phyloP scores from a whole-genome alignment of 2,888 invertebrate genomes.

The Chaetogeoica ovagalla region DNA sequence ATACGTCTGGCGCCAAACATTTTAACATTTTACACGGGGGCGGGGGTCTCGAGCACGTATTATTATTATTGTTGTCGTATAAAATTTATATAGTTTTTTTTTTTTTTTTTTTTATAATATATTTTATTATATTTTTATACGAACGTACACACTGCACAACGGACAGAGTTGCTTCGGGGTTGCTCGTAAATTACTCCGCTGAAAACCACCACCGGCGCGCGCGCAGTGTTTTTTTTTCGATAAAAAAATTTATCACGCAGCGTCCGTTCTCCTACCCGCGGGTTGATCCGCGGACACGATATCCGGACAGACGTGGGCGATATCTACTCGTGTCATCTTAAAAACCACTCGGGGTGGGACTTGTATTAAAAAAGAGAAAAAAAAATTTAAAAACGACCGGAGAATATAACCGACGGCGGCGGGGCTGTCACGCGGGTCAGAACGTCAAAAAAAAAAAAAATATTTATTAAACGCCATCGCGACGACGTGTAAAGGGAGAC shows the following conservation, averaged over 20 bases:
- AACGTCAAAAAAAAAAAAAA: no score
- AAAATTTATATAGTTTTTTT: constrained; percentile 49
- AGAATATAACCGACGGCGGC: no score
- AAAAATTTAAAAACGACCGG: neutral
- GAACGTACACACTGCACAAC: neutral
- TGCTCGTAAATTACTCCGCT: constrained; percentile 51
- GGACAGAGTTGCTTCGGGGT: constrained; percentile 4
- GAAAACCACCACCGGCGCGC: constrained; percentile 14
- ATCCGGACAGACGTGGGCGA: constrained; percentile 9
- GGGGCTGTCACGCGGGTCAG: no score
- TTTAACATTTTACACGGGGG: constrained; percentile 48
- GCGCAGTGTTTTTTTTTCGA: constrained; percentile 18
- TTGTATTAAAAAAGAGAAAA: neutral
- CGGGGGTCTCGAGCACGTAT: neutral
- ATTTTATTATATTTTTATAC: constrained; percentile 21
- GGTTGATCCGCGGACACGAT: constrained; percentile 8
- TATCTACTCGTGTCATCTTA: constrained; percentile 34
- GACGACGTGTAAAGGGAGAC: no score
- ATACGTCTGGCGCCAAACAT: constrained; percentile 52
- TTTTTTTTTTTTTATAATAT: constrained; percentile 20
- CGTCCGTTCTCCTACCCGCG: constrained; percentile 10
- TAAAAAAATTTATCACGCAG: neutral
- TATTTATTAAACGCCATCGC: no score
- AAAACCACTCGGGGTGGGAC: neutral
- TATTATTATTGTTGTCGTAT: constrained; percentile 18